A percentile compares a stretch with the other conserved stretches of the same genome.
These are phyloP conservation scores for Isaurus tuberculatus DNA, from an alignment of 92 coral and sea anemone genomes.

Conservation along the genomic window DNA sequence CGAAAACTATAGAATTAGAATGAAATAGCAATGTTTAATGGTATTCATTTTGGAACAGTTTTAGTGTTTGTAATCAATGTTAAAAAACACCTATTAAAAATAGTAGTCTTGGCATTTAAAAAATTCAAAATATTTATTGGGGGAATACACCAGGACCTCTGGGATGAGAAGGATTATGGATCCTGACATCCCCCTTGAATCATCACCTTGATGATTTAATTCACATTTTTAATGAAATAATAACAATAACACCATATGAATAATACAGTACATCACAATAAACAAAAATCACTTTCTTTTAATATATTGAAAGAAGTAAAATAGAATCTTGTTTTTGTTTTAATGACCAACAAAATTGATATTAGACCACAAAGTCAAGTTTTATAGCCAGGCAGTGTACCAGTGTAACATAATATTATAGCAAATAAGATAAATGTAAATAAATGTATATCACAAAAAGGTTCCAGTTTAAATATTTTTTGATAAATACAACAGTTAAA, in stretches of 20 bases:
- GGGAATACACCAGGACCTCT: neutral
- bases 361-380: slow-evolving; percentile 10
- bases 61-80: no score
- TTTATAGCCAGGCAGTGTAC: slow-evolving; percentile 8
- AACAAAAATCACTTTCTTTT: slow-evolving; percentile 14
- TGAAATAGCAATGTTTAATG: neutral
- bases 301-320: slow-evolving; percentile 16
- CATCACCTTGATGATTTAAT: no score
- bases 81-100: neutral
- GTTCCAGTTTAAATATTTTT: slow-evolving; percentile 2
- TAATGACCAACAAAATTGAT: slow-evolving; percentile 5
- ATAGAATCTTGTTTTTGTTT: slow-evolving; percentile 17
- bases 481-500: slow-evolving; percentile 4
- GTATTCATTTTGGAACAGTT: neutral
- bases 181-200: neutral
- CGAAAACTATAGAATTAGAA: neutral
- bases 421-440: neutral
- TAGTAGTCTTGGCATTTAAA: slow-evolving; percentile 2
- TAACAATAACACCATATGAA: no score
- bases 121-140: slow-evolving; percentile 3
- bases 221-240: no score
- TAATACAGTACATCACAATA: neutral
- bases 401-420: slow-evolving; percentile 6
- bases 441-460: slow-evolving; percentile 3
- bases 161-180: slow-evolving; percentile 8